Conservation (phyloP, 2,888 invertebrate genomes). For the Diarsia rubi region DNA sequence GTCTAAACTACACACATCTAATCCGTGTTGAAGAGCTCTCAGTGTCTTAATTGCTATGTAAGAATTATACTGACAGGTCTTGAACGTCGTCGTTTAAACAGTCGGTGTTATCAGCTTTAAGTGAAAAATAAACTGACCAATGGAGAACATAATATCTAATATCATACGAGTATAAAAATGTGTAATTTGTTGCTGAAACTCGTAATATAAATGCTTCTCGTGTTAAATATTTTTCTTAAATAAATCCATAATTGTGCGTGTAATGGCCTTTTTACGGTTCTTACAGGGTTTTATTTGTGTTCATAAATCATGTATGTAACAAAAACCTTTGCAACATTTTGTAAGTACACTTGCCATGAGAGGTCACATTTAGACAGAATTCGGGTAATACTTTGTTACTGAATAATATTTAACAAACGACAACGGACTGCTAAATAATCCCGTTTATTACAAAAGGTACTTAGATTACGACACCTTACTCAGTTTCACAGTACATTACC, state of each 20-base stretch:
- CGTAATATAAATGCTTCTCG: constrained; percentile 3
- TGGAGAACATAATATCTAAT: neutral
- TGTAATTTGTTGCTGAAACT: constrained; percentile 6
- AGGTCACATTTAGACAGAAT: constrained; percentile 7
- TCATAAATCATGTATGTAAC: neutral
- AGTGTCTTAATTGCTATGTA: neutral
- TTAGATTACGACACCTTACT: constrained; percentile 21
- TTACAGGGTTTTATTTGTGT: constrained; percentile 15
- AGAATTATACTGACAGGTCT: neutral
- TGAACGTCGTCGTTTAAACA: neutral
- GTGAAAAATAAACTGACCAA: constrained; percentile 16
- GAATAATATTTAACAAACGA: constrained; percentile 29
- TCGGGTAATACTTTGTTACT: constrained; percentile 27
- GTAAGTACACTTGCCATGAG: constrained; percentile 8
- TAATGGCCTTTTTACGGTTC: constrained; percentile 15
- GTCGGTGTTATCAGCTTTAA: neutral
- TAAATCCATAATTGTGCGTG: neutral
- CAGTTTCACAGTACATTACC: constrained; percentile 45
- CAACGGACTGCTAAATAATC: constrained; percentile 6
- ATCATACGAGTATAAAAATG: neutral
- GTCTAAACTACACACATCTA: neutral
- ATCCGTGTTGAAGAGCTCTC: neutral
- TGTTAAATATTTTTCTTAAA: neutral
- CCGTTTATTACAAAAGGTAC: constrained; percentile 35
- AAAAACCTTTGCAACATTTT: neutral